A percentile compares a stretch with the other conserved stretches of the same genome.
phyloP scores from a whole-genome alignment of 2,888 invertebrate genomes.

The Ormyrus pomaceus region DNA sequence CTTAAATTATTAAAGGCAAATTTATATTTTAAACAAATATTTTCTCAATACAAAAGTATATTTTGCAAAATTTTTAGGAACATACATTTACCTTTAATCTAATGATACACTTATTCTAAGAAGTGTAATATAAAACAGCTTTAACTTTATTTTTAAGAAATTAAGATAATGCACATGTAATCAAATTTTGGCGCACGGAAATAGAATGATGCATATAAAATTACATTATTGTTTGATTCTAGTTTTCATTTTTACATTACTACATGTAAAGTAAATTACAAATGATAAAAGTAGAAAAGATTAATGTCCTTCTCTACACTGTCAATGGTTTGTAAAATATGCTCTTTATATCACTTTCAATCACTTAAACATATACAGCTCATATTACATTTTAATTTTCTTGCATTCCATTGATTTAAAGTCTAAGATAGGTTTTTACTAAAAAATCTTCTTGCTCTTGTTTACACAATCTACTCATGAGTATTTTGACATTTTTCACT shows the following conservation, averaged over 20 bases:
- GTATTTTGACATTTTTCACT: conserved; percentile 4
- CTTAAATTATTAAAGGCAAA: too few species aligned
- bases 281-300: not conserved
- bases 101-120: not conserved
- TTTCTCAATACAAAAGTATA: not conserved
- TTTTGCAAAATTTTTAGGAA: not conserved
- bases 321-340: conserved; percentile 4
- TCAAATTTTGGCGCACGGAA: conserved; percentile 29
- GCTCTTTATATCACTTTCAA: not conserved
- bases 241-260: conserved; percentile 2
- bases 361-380: conserved; percentile 17
- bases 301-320: not conserved
- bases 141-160: not conserved
- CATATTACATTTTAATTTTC: conserved; percentile 2
- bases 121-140: too few species aligned
- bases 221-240: conserved; percentile 27
- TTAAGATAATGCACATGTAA: not conserved
- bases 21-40: not conserved
- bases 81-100: not conserved
- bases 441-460: conserved; percentile 3
- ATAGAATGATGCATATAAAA: conserved; percentile 37
- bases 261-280: not conserved
- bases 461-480: conserved; percentile 12
- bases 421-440: conserved; percentile 2
- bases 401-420: conserved; percentile 4